Percentiles rank a stretch among this genome's conserved stretches.
phyloP scores from a whole-genome alignment of 2,797 vertebrate species.

The Gila robusta region DNA sequence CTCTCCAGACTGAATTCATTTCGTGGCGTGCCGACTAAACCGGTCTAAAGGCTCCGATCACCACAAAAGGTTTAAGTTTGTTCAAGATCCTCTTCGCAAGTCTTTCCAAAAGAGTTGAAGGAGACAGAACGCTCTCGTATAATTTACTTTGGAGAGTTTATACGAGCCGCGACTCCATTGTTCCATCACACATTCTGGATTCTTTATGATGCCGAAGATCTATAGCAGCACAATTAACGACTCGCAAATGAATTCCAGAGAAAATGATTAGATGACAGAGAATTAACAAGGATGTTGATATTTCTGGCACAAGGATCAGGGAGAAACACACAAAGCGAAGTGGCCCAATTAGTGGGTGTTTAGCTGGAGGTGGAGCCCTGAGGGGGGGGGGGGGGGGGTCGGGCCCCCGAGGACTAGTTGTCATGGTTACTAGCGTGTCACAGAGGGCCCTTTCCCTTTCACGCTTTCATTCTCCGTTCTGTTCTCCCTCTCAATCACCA shows the following conservation, averaged over 20 bases:
- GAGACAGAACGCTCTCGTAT: not conserved
- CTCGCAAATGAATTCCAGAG: constrained; percentile 39
- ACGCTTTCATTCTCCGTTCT: constrained; percentile 46
- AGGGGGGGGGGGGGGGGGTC: constrained; percentile 10
- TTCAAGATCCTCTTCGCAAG: constrained; percentile 32
- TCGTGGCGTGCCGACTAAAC: constrained; percentile 25
- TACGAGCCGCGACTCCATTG: constrained; percentile 31
- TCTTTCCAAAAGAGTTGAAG: constrained; percentile 23
- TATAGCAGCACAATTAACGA: constrained; percentile 24
- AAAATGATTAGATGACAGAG: constrained; percentile 41
- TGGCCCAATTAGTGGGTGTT: constrained; percentile 56
- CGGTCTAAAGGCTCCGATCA: constrained; percentile 25
- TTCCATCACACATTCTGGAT: constrained; percentile 23
- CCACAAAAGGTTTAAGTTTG: constrained; percentile 42
- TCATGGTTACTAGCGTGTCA: constrained; percentile 53
- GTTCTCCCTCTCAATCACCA: constrained; percentile 62
- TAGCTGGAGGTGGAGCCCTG: constrained; percentile 40
- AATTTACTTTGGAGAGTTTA: constrained; percentile 33
- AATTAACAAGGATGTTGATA: constrained; percentile 47
- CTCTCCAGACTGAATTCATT: constrained; percentile 39
- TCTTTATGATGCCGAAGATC: constrained; percentile 18
- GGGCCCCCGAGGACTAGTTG: constrained; percentile 48
- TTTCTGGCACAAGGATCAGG: constrained; percentile 53
- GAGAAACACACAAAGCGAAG: constrained; percentile 39
- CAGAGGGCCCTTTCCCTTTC: constrained; percentile 41